phyloP scores from a whole-genome alignment of 2,113 vertebrate genomes.

The Myotis davidii region DNA sequence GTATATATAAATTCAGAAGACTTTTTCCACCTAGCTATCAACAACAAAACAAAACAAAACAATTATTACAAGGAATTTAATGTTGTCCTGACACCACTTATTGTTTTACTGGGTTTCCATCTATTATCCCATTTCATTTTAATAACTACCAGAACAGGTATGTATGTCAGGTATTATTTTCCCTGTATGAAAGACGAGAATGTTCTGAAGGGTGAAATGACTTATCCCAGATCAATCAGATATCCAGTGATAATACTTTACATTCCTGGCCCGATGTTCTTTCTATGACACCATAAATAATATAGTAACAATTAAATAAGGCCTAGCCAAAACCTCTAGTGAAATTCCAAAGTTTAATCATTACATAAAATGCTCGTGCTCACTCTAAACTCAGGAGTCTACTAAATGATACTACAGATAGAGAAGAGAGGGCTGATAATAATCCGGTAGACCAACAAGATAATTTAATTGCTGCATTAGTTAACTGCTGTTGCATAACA shows the following conservation, averaged over 20 bases:
- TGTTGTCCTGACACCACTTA: neutral
- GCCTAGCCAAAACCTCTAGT: neutral
- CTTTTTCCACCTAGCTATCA: neutral
- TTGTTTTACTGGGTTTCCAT: neutral
- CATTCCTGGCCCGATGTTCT: neutral
- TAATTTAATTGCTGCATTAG: neutral
- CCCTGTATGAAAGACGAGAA: neutral
- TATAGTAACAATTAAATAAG: neutral
- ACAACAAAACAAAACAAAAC: neutral
- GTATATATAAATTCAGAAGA: neutral
- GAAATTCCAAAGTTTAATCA: neutral
- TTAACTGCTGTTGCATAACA: neutral
- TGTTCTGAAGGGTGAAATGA: conserved; percentile 9
- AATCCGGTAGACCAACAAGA: neutral
- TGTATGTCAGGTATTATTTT: neutral
- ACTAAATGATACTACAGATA: neutral
- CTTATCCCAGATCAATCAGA: neutral
- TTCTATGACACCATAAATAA: neutral
- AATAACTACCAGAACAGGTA: neutral
- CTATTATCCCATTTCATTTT: neutral
- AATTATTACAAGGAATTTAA: neutral
- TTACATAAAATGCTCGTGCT: neutral
- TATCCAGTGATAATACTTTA: neutral
- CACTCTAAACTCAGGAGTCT: neutral
- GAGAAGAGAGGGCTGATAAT: conserved; percentile 1